Conservation (phyloP, 2,113 vertebrate genomes). For the Prochilodus magdalenae region DNA sequence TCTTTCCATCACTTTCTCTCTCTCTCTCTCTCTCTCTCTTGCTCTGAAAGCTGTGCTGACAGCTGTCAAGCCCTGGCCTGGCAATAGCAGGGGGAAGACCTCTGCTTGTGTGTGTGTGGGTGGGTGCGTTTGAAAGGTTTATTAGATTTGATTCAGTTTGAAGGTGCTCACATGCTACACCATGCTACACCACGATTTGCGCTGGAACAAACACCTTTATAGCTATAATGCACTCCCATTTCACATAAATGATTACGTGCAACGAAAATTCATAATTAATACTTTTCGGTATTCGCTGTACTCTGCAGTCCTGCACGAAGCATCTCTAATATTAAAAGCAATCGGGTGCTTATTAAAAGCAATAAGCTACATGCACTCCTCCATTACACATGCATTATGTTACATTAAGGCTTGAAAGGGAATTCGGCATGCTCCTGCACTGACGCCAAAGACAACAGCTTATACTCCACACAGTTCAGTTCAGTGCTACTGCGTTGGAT, state of each 20-base stretch:
- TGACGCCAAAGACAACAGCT: neutral
- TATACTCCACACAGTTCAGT: neutral
- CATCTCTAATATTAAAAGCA: conserved; percentile 31
- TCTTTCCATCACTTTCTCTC: conserved; percentile 18
- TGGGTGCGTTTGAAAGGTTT: conserved; percentile 25
- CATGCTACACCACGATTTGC: neutral
- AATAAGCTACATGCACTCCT: conserved; percentile 28
- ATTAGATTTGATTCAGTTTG: neutral
- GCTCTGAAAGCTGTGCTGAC: conserved; percentile 56
- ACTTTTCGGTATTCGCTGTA: conserved; percentile 26
- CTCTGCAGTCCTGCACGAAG: conserved; percentile 16
- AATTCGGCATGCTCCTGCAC: neutral
- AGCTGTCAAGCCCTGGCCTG: conserved; percentile 61
- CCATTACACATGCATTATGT: conserved; percentile 18
- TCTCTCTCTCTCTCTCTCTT: conserved; percentile 14
- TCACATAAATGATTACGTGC: neutral
- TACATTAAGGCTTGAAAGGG: conserved; percentile 8
- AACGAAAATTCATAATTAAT: neutral
- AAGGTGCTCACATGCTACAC: neutral
- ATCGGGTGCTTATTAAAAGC: conserved; percentile 26
- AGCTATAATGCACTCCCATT: neutral
- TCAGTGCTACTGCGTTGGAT: neutral
- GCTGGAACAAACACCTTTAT: neutral
- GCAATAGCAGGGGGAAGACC: conserved; percentile 47
- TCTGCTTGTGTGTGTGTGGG: conserved; percentile 29